Evolutionary conservation across 1,140 invertebrate species (phyloP).

Genomic region (Scylla paramamosain): DNA sequence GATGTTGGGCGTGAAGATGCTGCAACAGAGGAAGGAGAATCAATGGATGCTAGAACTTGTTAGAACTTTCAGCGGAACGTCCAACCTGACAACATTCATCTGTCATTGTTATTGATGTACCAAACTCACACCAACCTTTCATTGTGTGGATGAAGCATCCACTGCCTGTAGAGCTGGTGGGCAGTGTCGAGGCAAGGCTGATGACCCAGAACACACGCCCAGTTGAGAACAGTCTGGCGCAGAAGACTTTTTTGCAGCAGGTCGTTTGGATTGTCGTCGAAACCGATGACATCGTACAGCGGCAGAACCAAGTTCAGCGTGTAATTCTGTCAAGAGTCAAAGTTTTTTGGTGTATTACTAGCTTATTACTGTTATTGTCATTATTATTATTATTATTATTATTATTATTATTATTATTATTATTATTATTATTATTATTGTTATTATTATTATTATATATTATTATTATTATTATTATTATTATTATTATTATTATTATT

Average conservation of each 20-base stretch:
- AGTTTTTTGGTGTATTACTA: not conserved
- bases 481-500: too few relatives aligned
- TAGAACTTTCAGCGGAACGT: not conserved
- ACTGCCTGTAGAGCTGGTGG: constrained; percentile 77
- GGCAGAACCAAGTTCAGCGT: constrained; percentile 41
- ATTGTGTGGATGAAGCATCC: constrained; percentile 78
- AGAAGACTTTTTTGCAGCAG: constrained; percentile 65
- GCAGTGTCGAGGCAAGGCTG: constrained; percentile 78
- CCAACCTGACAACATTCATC: not conserved
- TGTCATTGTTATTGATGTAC: not conserved
- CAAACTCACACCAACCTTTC: constrained; percentile 58
- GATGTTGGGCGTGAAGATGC: constrained; percentile 80
- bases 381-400: too few relatives aligned
- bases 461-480: too few relatives aligned
- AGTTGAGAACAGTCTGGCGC: constrained; percentile 48
- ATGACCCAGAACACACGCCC: constrained; percentile 73
- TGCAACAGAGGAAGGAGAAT: not conserved
- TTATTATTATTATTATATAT: too few relatives aligned
- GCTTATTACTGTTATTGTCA: too few relatives aligned
- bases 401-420: too few relatives aligned
- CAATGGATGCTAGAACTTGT: not conserved
- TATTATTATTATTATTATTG: too few relatives aligned
- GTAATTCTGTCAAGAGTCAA: constrained; percentile 39
- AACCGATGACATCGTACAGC: constrained; percentile 55
- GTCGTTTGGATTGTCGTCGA: constrained; percentile 57